Percentiles rank a stretch among this genome's conserved stretches.
These are phyloP conservation scores for Enteromius anoplus DNA, from an alignment of 2,797 vertebrate species.

Conservation along the genomic window DNA sequence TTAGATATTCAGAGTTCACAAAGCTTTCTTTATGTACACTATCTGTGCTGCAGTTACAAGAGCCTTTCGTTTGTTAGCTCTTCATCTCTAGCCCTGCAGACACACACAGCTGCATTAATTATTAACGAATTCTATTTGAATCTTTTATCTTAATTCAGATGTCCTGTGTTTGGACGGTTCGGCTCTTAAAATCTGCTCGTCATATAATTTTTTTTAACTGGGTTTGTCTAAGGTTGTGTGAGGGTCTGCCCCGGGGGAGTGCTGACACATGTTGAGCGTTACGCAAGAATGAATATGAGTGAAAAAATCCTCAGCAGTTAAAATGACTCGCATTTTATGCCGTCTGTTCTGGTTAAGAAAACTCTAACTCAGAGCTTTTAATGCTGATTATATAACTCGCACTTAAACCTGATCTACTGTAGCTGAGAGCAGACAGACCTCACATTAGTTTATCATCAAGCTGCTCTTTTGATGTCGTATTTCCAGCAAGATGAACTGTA, in stretches of 20 bases:
- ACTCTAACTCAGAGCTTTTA: background rate
- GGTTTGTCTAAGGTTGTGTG: background rate
- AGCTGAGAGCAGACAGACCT: background rate
- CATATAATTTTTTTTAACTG: background rate
- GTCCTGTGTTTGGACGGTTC: background rate
- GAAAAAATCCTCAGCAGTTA: background rate
- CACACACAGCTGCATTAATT: constrained; percentile 4
- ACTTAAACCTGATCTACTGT: background rate
- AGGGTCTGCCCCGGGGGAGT: background rate
- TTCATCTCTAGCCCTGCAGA: background rate
- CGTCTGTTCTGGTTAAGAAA: background rate
- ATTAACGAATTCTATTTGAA: constrained; percentile 1
- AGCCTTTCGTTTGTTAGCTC: constrained; percentile 15
- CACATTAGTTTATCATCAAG: background rate
- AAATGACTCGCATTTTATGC: background rate
- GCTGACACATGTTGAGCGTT: background rate
- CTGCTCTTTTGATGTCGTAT: background rate
- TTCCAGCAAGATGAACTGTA: background rate
- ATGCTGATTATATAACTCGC: background rate
- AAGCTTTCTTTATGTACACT: constrained; percentile 52
- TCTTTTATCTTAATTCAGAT: background rate
- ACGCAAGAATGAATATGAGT: background rate
- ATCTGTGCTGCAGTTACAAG: constrained; percentile 15
- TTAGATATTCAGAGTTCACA: constrained; percentile 47
- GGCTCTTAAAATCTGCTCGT: background rate